A percentile compares a stretch with the other conserved stretches of the same genome.
Evolutionary conservation across 2,113 vertebrate genomes (phyloP).

Genomic region (Oncorhynchus nerka): DNA sequence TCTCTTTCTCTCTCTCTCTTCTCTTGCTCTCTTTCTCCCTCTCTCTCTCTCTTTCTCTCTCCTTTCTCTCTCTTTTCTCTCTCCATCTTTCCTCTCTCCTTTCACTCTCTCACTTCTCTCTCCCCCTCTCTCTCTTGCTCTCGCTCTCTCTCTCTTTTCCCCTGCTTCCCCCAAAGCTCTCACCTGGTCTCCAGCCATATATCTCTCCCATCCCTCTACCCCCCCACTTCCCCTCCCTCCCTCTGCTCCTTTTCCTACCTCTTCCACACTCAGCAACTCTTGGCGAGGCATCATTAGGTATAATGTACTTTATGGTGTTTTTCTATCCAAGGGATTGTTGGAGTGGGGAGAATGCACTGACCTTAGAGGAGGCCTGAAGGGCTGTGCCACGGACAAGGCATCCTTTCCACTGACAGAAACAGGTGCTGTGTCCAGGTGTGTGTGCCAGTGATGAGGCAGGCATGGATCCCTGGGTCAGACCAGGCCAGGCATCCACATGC

Average conservation of each 20-base stretch:
- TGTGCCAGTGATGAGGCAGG: not conserved
- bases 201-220: constrained; percentile 18
- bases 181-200: constrained; percentile 23
- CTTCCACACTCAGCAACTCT: constrained; percentile 47
- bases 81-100: too few relatives aligned
- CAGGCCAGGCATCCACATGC: not conserved
- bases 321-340: constrained; percentile 24
- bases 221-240: too few relatives aligned
- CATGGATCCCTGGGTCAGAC: not conserved
- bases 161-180: too few relatives aligned
- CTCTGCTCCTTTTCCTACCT: not conserved
- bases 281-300: constrained; percentile 50
- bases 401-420: not conserved
- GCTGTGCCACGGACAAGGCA: not conserved
- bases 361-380: constrained; percentile 25
- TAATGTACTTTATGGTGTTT: constrained; percentile 31
- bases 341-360: constrained; percentile 28
- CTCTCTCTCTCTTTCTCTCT: too few relatives aligned
- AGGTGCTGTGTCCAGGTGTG: not conserved
- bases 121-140: too few relatives aligned
- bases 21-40: too few relatives aligned
- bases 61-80: too few relatives aligned
- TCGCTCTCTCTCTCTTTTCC: too few relatives aligned
- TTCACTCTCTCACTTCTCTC: too few relatives aligned
- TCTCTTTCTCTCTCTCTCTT: too few relatives aligned